Conservation (phyloP, 2,888 invertebrate genomes). For the Aleiodes testaceus region DNA sequence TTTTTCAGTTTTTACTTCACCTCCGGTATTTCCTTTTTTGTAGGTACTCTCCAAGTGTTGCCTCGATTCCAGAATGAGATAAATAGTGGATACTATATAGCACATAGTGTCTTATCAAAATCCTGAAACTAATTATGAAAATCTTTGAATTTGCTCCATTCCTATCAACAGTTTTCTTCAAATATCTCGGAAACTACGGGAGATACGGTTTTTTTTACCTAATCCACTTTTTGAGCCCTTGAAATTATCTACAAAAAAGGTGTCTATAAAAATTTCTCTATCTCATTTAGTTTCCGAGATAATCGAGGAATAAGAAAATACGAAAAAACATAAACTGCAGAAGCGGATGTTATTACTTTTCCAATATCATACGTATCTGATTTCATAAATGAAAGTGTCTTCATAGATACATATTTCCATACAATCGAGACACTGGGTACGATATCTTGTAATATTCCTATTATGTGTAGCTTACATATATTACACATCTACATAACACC, state of each 20-base stretch:
- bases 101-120: background rate
- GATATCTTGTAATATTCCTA: slow-evolving; percentile 68
- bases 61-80: slow-evolving; percentile 21
- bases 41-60: slow-evolving; percentile 48
- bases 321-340: slow-evolving; percentile 65
- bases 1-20: slow-evolving; percentile 38
- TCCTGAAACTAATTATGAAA: too few relatives aligned
- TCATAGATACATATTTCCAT: slow-evolving; percentile 72
- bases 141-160: too few relatives aligned
- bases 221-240: too few relatives aligned
- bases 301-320: slow-evolving; percentile 10
- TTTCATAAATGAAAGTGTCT: slow-evolving; percentile 72
- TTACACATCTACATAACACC: slow-evolving; percentile 70
- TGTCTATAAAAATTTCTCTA: too few relatives aligned
- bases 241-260: background rate
- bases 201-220: too few relatives aligned
- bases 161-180: background rate
- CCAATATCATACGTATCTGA: slow-evolving; percentile 69
- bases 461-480: slow-evolving; percentile 61
- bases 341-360: slow-evolving; percentile 70
- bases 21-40: slow-evolving; percentile 19
- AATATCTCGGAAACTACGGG: too few relatives aligned
- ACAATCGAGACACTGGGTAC: slow-evolving; percentile 71
- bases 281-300: background rate
- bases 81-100: background rate